phyloP scores from a whole-genome alignment of 2,888 invertebrate species.

The Agrilus mali region DNA sequence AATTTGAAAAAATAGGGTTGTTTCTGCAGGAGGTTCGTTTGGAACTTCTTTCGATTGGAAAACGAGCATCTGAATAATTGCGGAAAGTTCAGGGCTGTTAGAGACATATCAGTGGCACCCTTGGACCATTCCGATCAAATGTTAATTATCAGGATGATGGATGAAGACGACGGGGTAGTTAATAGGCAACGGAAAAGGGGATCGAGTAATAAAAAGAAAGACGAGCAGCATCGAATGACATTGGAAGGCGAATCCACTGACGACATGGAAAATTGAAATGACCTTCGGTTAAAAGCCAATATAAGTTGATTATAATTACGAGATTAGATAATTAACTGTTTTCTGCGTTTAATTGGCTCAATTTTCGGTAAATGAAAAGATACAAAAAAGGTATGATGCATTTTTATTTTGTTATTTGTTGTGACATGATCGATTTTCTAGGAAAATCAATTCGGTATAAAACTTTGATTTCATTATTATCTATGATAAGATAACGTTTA shows the following conservation, averaged over 20 bases:
- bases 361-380: no score
- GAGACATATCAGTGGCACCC: constrained; percentile 94
- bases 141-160: constrained; percentile 88
- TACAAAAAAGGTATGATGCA: no score
- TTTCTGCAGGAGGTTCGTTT: constrained; percentile 72
- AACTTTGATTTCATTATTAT: no score
- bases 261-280: constrained; percentile 23
- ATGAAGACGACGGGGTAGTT: constrained; percentile 76
- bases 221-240: constrained; percentile 21
- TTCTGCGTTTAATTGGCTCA: no score
- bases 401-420: no score
- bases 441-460: no score
- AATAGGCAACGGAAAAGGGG: constrained; percentile 49
- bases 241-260: constrained; percentile 33
- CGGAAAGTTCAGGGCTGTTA: constrained; percentile 94
- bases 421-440: no score
- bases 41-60: constrained; percentile 99
- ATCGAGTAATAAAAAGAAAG: constrained; percentile 29
- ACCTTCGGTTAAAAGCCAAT: background rate
- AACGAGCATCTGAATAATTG: constrained; percentile 99
- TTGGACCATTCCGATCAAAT: constrained; percentile 88
- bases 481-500: no score
- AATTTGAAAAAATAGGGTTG: background rate
- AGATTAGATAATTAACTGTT: no score
- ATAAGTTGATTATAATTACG: no score